Conservation (phyloP, 2,113 vertebrate genomes). For the Chloebia gouldiae region DNA sequence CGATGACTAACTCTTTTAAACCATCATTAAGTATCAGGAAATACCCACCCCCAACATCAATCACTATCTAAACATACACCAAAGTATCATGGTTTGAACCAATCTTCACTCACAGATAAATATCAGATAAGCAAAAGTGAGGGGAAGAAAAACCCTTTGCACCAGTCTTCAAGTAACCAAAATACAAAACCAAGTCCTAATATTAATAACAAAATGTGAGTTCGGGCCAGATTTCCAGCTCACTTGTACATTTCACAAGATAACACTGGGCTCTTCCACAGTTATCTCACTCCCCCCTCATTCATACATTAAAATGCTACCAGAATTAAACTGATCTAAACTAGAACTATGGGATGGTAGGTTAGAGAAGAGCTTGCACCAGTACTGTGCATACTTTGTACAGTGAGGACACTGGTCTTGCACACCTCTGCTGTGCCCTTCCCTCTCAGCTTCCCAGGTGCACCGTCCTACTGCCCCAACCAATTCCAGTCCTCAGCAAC, state of each 20-base stretch:
- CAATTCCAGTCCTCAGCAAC: neutral
- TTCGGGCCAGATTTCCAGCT: neutral
- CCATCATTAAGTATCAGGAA: slow-evolving; percentile 39
- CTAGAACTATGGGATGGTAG: neutral
- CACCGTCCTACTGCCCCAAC: fast-evolving
- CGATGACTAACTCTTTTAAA: slow-evolving; percentile 2
- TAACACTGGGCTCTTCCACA: neutral
- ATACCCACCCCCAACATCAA: neutral
- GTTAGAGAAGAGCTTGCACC: neutral
- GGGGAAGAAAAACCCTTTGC: neutral
- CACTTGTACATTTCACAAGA: neutral
- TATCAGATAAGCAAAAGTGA: neutral
- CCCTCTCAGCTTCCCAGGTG: neutral
- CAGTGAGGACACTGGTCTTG: neutral
- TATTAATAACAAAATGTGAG: neutral
- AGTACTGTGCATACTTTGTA: neutral
- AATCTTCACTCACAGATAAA: neutral
- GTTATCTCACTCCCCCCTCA: neutral
- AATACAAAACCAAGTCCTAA: neutral
- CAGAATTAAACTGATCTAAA: neutral
- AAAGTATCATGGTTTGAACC: neutral
- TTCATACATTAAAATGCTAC: neutral
- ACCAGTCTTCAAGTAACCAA: neutral
- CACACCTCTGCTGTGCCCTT: fast-evolving
- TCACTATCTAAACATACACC: neutral